Percentiles rank a stretch among this genome's conserved stretches.
phyloP scores from a whole-genome alignment of 2,113 vertebrate species.

The Entelurus aequoreus region DNA sequence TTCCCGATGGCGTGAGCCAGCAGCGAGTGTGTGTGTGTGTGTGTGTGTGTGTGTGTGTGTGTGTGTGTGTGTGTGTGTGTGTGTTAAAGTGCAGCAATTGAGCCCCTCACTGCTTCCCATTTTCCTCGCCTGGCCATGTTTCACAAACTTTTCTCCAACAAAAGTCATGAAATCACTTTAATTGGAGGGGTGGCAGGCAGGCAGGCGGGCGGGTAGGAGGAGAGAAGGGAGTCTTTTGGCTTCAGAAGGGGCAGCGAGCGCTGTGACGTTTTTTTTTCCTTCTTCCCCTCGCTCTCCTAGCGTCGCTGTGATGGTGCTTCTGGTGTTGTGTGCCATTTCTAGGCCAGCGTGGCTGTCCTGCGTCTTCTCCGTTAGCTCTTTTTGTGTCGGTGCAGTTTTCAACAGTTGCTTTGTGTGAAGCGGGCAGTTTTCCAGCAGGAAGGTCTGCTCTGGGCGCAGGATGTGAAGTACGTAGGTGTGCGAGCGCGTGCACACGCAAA shows the following conservation, averaged over 20 bases:
- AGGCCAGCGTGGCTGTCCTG: conserved; percentile 17
- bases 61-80: conserved; percentile 7
- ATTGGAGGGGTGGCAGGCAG: not conserved
- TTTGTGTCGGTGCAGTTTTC: conserved; percentile 41
- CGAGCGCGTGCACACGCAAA: conserved; percentile 14
- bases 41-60: conserved; percentile 10
- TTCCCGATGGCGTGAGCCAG: conserved; percentile 12
- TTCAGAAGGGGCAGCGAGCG: conserved; percentile 38
- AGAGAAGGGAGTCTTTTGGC: conserved; percentile 32
- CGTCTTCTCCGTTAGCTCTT: conserved; percentile 15
- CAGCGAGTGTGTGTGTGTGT: not conserved
- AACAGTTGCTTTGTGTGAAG: conserved; percentile 38
- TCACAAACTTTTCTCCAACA: conserved; percentile 56
- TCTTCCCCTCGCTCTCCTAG: conserved; percentile 7
- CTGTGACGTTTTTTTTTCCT: conserved; percentile 43
- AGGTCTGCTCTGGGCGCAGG: conserved; percentile 31
- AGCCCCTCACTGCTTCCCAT: conserved; percentile 10
- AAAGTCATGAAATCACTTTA: conserved; percentile 44
- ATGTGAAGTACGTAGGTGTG: conserved; percentile 35
- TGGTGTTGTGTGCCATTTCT: conserved; percentile 28
- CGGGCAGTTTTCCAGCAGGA: conserved; percentile 16
- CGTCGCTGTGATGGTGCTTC: conserved; percentile 9
- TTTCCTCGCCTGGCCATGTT: conserved; percentile 6
- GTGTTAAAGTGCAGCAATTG: conserved; percentile 21
- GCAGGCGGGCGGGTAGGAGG: conserved; percentile 34